phyloP scores from a whole-genome alignment of 2,113 vertebrate species.

The Chlorodrepanis virens region DNA sequence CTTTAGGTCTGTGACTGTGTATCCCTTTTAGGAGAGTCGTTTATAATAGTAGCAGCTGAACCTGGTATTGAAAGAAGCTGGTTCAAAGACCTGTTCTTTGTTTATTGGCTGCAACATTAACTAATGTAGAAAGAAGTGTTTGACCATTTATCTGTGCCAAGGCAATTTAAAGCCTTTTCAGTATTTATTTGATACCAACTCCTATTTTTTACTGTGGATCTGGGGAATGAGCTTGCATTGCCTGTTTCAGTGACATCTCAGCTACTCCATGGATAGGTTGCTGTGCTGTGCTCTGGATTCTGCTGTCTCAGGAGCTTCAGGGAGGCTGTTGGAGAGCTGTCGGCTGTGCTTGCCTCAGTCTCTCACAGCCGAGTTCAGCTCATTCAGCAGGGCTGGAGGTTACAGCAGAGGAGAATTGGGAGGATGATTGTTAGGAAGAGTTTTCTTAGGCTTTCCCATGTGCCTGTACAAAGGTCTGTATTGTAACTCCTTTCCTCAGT shows the following conservation, averaged over 20 bases:
- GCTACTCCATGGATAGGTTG: rapidly evolving
- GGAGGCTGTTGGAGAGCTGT: neutral
- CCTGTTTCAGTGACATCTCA: neutral
- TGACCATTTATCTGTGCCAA: neutral
- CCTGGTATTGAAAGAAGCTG: neutral
- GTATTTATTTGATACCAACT: neutral
- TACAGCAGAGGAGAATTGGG: neutral
- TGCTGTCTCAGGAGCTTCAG: neutral
- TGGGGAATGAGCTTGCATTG: neutral
- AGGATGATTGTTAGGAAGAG: neutral
- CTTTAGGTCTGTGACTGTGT: neutral
- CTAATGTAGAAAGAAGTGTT: neutral
- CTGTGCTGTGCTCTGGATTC: neutral
- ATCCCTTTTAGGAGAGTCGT: neutral
- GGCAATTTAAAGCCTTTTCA: neutral
- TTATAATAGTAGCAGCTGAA: neutral
- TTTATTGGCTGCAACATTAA: neutral
- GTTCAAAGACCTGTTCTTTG: neutral
- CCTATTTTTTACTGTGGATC: neutral
- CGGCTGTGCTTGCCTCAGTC: rapidly evolving
- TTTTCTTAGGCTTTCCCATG: neutral
- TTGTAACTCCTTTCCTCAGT: neutral
- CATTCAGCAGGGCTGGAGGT: neutral
- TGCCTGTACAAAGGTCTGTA: neutral
- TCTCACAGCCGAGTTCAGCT: neutral